Base-by-base conservation (phyloP, 2,113 vertebrate genomes). In the Phyllostomus discolor region DNA sequence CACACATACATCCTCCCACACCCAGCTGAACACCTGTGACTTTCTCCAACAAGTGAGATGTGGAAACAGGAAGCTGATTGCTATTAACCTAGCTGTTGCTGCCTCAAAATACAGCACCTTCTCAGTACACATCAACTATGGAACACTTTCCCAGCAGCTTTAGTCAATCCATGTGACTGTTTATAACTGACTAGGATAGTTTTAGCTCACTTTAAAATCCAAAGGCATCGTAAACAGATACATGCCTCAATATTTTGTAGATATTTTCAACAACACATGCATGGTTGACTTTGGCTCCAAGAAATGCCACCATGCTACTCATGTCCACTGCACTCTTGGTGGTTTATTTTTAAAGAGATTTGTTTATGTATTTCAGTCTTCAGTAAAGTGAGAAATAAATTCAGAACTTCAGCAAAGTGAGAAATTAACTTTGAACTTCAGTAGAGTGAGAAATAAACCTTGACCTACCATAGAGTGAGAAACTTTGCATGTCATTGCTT, bases 351-450 rank as follows among this genome's bases (percentile, higher is more conserved):
- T 87, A 31, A 41, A 83, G 72, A 81, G 20, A 33, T 46, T 90
- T 95, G 88, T 93, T 96, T 89, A 54, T 79, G 72, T 54, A 28
- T 62, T 57, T 31, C 41, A 79, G n/a, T 75, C 38, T 96, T 97
- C 72, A 81, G 76, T 67, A 96, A 85, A 95, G 90, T 72, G 69
- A 72, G 48, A 90, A 95, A 67, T 92, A 92, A 90, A 97, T 84
- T 95, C 81, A 79, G 48, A 75, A 94, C 52, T 96, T 88, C 66
- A 73, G 41, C 22, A 95, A 88, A 90, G 31, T 75, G 43, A 90
- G 75, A 95, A 83, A 80, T 70, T 75, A 94, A 91, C 69, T 95
- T 93, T 96, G 83, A 95, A 69, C 54, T 89, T 43, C 57, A 75
- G 38, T 14, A 59, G 19, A 90, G 59, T 66, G 35, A 96, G 66